Conservation (phyloP, 64 coral and sea anemone genomes). For the Orbicella faveolata region DNA sequence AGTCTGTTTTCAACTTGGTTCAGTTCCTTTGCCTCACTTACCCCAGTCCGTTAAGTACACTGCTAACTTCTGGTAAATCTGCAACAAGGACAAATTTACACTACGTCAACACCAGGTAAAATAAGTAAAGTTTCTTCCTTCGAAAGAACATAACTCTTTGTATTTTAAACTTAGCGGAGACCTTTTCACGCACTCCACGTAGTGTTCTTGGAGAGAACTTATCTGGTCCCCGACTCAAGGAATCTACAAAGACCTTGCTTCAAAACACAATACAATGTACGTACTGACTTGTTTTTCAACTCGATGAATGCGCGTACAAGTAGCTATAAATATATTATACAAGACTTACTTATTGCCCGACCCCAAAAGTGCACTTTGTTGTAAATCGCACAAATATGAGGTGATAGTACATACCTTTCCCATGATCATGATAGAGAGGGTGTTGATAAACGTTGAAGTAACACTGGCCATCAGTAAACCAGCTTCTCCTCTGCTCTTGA, state of each 20-base stretch:
- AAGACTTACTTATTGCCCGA: background rate
- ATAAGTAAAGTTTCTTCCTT: too few relatives aligned
- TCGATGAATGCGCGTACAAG: too few relatives aligned
- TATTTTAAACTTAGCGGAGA: too few relatives aligned
- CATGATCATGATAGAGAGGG: conserved; percentile 95
- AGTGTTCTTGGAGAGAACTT: too few relatives aligned
- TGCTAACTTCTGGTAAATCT: conserved; percentile 90
- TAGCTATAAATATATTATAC: too few relatives aligned
- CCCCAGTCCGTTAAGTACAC: conserved; percentile 89
- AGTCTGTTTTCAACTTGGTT: too few relatives aligned
- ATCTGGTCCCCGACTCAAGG: too few relatives aligned
- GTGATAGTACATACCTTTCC: conserved; percentile 66
- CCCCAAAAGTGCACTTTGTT: background rate
- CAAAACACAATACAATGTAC: too few relatives aligned
- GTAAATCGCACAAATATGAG: background rate
- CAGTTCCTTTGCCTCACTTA: background rate
- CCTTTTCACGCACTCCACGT: too few relatives aligned
- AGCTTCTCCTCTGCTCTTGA: conserved; percentile 57
- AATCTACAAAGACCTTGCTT: too few relatives aligned
- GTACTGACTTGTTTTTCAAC: too few relatives aligned
- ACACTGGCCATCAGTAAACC: conserved; percentile 80
- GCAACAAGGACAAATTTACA: background rate
- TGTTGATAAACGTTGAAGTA: conserved; percentile 94
- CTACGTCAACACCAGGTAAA: background rate
- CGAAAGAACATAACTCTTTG: too few relatives aligned